phyloP scores from a whole-genome alignment of 2,888 invertebrate genomes.

The Stenichneumon culpator region DNA sequence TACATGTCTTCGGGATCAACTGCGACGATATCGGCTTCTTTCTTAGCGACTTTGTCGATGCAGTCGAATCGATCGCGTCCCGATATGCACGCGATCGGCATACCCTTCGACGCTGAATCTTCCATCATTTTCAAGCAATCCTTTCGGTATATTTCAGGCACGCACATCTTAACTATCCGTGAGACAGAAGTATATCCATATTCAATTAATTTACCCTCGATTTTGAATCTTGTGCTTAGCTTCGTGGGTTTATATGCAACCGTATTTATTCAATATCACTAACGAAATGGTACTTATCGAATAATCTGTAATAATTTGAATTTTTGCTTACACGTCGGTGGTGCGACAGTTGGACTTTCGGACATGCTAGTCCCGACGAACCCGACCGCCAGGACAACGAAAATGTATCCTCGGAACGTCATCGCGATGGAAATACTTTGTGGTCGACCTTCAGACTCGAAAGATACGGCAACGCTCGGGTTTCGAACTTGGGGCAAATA shows the following conservation, averaged over 20 bases:
- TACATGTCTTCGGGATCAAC: slow-evolving; percentile 96
- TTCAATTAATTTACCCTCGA: background rate
- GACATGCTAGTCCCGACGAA: slow-evolving; percentile 55
- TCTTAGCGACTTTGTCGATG: slow-evolving; percentile 90
- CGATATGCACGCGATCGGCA: slow-evolving; percentile 88
- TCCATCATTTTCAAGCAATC: slow-evolving; percentile 90
- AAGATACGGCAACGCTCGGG: background rate
- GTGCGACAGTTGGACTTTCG: slow-evolving; percentile 40
- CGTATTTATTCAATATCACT: background rate
- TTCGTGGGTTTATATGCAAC: too few relatives aligned
- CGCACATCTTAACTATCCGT: slow-evolving; percentile 90
- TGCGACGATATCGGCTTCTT: slow-evolving; percentile 93
- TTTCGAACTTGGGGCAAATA: background rate
- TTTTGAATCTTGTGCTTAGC: background rate
- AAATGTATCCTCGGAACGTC: slow-evolving; percentile 62
- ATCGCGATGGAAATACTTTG: slow-evolving; percentile 27
- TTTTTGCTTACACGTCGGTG: slow-evolving; percentile 54
- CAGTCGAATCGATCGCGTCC: slow-evolving; percentile 93
- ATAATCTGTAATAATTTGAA: background rate
- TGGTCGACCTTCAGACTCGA: slow-evolving; percentile 18
- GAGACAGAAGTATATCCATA: background rate
- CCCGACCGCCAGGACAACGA: slow-evolving; percentile 64
- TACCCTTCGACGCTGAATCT: slow-evolving; percentile 87
- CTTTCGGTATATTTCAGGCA: slow-evolving; percentile 88
- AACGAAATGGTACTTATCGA: background rate